phyloP scores from a whole-genome alignment of 2,888 invertebrate species.

The Mimas tiliae region DNA sequence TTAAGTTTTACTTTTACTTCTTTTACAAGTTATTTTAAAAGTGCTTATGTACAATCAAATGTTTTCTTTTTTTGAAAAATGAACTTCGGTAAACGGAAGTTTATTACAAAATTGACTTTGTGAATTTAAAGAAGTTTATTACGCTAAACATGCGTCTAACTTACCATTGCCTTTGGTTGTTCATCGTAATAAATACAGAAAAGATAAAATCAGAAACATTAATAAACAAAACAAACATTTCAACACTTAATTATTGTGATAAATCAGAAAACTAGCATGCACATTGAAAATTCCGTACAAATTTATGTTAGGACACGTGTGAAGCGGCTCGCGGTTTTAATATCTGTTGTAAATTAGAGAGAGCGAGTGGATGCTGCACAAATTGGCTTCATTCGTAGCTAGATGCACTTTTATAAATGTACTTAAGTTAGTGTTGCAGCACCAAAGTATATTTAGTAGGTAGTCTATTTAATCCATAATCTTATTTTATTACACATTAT shows the following conservation, averaged over 20 bases:
- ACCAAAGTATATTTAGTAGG: no score
- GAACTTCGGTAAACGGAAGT: no score
- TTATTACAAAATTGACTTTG: no score
- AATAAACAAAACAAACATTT: constrained; percentile 8
- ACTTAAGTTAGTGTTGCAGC: background rate
- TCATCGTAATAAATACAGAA: background rate
- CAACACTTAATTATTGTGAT: constrained; percentile 14
- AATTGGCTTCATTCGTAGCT: constrained; percentile 44
- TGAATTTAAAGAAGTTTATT: no score
- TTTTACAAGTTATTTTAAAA: no score
- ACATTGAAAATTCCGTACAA: constrained; percentile 30
- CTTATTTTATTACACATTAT: no score
- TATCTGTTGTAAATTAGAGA: constrained; percentile 70
- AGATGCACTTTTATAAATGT: background rate
- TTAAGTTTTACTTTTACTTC: no score
- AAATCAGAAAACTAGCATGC: constrained; percentile 19
- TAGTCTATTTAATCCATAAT: no score
- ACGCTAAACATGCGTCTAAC: no score
- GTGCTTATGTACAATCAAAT: no score
- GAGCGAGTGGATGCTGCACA: constrained; percentile 49
- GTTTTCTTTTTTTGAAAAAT: no score
- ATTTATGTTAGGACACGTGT: constrained; percentile 63
- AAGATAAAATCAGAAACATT: background rate
- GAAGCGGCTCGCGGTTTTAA: constrained; percentile 67
- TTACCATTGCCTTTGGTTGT: background rate